Evolutionary conservation across 2,888 invertebrate genomes (phyloP).

Genomic region (Crepidodera aurea): DNA sequence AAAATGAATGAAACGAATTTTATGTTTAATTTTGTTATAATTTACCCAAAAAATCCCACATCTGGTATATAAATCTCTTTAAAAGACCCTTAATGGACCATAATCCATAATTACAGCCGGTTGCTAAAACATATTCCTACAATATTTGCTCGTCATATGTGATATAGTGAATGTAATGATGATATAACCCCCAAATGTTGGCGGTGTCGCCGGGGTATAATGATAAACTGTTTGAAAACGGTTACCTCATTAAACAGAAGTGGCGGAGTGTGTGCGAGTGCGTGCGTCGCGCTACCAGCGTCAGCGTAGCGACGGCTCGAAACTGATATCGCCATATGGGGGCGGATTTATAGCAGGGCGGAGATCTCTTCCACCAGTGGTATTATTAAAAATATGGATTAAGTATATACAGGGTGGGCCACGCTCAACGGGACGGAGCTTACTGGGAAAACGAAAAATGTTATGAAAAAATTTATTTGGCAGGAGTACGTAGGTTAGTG

Average conservation of each 20-base stretch:
- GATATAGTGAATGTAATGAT: slow-evolving; percentile 45
- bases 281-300: slow-evolving; percentile 30
- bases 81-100: slow-evolving; percentile 2
- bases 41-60: not conserved
- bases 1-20: too few relatives aligned
- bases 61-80: not conserved
- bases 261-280: slow-evolving; percentile 46
- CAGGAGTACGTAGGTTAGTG: too few relatives aligned
- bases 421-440: too few relatives aligned
- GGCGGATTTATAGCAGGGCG: slow-evolving; percentile 37
- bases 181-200: slow-evolving; percentile 51
- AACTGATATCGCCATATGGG: slow-evolving; percentile 40
- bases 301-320: slow-evolving; percentile 23
- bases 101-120: slow-evolving; percentile 1
- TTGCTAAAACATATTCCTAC: not conserved
- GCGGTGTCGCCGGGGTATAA: slow-evolving; percentile 51
- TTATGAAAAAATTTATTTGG: too few relatives aligned
- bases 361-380: not conserved
- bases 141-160: not conserved
- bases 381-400: too few relatives aligned
- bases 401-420: too few relatives aligned
- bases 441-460: too few relatives aligned
- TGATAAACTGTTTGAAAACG: slow-evolving; percentile 56
- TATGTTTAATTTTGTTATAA: too few relatives aligned
- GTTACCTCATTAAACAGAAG: slow-evolving; percentile 53